Evolutionary conservation across 2,113 vertebrate genomes (phyloP).

Genomic region (Psittacus erithacus): DNA sequence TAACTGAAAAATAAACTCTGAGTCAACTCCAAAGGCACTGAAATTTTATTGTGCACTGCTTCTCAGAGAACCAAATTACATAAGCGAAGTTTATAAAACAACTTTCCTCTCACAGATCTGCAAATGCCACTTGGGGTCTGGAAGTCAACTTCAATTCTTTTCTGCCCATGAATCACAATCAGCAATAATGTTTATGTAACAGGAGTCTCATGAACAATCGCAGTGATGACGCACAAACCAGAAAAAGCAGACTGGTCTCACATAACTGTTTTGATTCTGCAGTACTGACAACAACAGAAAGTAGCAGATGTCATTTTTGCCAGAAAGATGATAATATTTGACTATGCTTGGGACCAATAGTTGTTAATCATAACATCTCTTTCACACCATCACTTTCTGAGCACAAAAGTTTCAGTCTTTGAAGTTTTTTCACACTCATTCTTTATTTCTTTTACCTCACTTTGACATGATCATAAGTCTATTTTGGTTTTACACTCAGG

Average conservation of each 20-base stretch:
- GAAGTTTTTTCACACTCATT: background rate
- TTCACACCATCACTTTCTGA: background rate
- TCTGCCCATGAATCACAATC: conserved; percentile 20
- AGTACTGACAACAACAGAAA: background rate
- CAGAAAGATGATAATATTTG: background rate
- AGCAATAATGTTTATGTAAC: background rate
- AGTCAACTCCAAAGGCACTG: background rate
- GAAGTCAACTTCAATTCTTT: conserved; percentile 28
- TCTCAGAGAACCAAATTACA: background rate
- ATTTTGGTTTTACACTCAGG: conserved; percentile 10
- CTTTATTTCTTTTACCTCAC: background rate
- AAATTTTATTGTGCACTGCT: background rate
- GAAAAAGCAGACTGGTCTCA: background rate
- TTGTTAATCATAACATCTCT: background rate
- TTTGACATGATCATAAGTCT: conserved; percentile 7
- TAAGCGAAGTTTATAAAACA: conserved; percentile 1
- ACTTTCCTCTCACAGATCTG: conserved; percentile 11
- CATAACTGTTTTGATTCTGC: background rate
- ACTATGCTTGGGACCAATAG: background rate
- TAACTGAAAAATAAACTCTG: background rate
- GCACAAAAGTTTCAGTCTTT: background rate
- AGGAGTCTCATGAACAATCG: background rate
- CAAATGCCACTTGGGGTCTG: background rate
- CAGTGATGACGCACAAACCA: background rate
- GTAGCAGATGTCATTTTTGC: background rate